A percentile compares a stretch with the other conserved stretches of the same genome.
phyloP scores from a whole-genome alignment of 2,797 vertebrate species.

The Kryptopterus vitreolus region DNA sequence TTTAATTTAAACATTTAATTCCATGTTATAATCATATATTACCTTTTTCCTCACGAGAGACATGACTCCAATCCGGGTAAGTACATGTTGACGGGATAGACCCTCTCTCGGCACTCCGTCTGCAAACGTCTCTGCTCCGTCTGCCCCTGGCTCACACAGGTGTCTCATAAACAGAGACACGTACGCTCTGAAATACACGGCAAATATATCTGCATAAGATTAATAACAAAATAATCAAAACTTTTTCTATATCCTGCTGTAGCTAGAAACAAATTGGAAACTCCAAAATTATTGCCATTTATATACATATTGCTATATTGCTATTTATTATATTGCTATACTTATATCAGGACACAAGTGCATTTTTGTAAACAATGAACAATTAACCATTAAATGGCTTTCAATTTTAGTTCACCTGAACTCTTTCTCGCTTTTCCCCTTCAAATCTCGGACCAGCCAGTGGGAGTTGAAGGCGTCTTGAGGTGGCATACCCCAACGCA shows the following conservation, averaged over 20 bases:
- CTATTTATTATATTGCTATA: too few relatives aligned
- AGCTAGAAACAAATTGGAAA: background rate
- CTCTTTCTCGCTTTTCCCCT: constrained; percentile 97
- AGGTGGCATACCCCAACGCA: constrained; percentile 99
- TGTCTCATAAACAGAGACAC: constrained; percentile 99
- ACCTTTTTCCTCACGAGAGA: constrained; percentile 99
- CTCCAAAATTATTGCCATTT: background rate
- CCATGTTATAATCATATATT: constrained; percentile 31
- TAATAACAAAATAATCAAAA: too few relatives aligned
- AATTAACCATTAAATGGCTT: background rate
- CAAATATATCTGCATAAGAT: too few relatives aligned
- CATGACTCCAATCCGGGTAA: constrained; percentile 98
- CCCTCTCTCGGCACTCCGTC: constrained; percentile 95
- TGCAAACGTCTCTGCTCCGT: constrained; percentile 94
- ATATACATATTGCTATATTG: too few relatives aligned
- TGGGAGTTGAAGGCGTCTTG: constrained; percentile 99
- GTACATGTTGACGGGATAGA: constrained; percentile 93
- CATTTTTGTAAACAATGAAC: background rate
- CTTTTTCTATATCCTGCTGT: background rate
- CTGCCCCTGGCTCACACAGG: constrained; percentile 92
- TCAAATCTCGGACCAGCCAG: constrained; percentile 94
- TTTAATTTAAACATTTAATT: background rate
- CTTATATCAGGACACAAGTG: background rate
- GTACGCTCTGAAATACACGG: constrained; percentile 80
- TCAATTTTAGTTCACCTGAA: constrained; percentile 79